phyloP scores from a whole-genome alignment of 1,140 invertebrate species.

The Aethina tumida region DNA sequence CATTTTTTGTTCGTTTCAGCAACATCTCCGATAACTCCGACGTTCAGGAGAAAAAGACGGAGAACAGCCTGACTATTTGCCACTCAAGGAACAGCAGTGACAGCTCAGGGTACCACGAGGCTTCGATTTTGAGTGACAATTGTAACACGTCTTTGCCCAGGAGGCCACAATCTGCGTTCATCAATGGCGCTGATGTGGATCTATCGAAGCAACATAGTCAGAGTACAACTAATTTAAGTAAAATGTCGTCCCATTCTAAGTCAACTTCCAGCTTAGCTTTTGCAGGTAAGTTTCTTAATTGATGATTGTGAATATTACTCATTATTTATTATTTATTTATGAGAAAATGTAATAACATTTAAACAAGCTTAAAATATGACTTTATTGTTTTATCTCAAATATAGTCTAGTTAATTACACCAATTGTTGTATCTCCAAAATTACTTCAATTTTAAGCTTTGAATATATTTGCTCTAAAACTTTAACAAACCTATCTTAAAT shows the following conservation, averaged over 20 bases:
- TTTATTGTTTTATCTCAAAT: too few relatives aligned
- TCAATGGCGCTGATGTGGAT: slow-evolving; percentile 14
- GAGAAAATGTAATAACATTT: too few relatives aligned
- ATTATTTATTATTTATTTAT: background rate
- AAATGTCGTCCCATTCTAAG: slow-evolving; percentile 30
- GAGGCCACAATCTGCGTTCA: slow-evolving; percentile 25
- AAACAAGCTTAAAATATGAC: too few relatives aligned
- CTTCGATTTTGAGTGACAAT: slow-evolving; percentile 57
- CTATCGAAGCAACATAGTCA: slow-evolving; percentile 17
- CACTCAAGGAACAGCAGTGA: slow-evolving; percentile 68
- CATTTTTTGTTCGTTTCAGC: too few relatives aligned
- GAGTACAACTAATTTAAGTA: slow-evolving; percentile 29
- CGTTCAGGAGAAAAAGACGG: slow-evolving; percentile 12
- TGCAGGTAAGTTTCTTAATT: slow-evolving; percentile 17
- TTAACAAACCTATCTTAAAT: too few relatives aligned
- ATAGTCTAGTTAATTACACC: too few relatives aligned
- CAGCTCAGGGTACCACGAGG: slow-evolving; percentile 66
- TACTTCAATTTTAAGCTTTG: too few relatives aligned
- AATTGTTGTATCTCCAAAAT: too few relatives aligned
- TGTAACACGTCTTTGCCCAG: slow-evolving; percentile 37
- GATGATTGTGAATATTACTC: background rate
- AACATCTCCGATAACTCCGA: background rate
- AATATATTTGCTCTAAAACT: too few relatives aligned
- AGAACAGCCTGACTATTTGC: slow-evolving; percentile 39
- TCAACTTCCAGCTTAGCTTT: slow-evolving; percentile 32